phyloP scores from a whole-genome alignment of 2,888 invertebrate species.

The Leucophora obtusa region DNA sequence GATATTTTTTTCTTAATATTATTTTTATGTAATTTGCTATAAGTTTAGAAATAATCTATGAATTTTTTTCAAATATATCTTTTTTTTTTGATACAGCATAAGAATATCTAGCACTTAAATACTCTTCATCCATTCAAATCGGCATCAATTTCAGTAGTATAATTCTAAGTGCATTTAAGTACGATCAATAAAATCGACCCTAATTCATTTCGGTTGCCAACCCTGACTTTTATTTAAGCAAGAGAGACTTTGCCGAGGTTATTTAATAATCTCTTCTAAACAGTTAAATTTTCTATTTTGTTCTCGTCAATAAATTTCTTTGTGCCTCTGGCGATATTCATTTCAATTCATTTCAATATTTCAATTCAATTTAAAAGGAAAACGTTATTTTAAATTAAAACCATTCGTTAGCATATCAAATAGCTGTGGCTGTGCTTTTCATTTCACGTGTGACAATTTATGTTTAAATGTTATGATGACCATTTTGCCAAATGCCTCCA shows the following conservation, averaged over 20 bases:
- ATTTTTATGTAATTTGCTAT: too few species aligned
- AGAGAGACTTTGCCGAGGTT: neutral
- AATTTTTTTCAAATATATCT: too few species aligned
- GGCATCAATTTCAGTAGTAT: too few species aligned
- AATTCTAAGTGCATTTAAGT: too few species aligned
- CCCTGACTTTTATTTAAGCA: neutral
- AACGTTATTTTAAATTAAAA: neutral
- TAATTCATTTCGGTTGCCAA: too few species aligned
- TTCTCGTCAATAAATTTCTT: neutral
- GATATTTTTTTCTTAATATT: too few species aligned
- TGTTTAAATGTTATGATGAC: constrained; percentile 16
- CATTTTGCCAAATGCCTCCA: neutral
- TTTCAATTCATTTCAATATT: neutral
- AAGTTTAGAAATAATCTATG: too few species aligned
- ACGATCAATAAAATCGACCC: too few species aligned
- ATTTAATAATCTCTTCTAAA: neutral
- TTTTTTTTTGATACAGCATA: too few species aligned
- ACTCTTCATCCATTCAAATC: too few species aligned
- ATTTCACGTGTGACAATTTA: neutral
- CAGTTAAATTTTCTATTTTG: neutral
- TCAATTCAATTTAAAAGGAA: constrained; percentile 3
- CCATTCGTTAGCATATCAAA: neutral
- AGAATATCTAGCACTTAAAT: too few species aligned
- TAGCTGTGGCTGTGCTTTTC: neutral
- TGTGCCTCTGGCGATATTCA: neutral